Percentiles rank a stretch among this genome's conserved stretches.
Conservation (phyloP, 1,140 invertebrate species). For the Achatina immaculata region DNA sequence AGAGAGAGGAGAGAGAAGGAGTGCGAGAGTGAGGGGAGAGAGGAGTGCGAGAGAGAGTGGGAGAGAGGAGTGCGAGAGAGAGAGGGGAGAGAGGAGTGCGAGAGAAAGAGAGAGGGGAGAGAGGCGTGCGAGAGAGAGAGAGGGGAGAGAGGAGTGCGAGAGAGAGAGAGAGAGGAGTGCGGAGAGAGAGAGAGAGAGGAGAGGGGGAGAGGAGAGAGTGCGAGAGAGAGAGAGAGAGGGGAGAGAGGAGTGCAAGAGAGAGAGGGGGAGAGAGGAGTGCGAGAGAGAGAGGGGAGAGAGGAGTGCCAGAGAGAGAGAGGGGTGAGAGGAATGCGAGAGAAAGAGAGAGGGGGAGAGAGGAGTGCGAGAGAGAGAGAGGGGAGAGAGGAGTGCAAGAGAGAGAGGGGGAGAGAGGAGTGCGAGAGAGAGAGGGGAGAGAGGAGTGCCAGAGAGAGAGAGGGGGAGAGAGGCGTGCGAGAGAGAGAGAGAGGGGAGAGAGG, state of each 20-base stretch:
- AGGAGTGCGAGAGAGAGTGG: background rate
- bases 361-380: too few relatives aligned
- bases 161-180: background rate
- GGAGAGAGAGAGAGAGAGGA: background rate
- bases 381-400: too few relatives aligned
- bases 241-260: background rate
- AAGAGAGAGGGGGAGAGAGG: too few relatives aligned
- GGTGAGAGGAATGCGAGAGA: too few relatives aligned
- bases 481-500: too few relatives aligned
- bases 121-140: background rate
- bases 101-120: background rate
- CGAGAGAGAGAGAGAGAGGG: background rate
- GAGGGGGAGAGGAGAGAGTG: background rate
- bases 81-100: background rate
- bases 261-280: background rate
- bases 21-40: background rate
- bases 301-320: too few relatives aligned
- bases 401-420: too few relatives aligned
- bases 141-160: background rate
- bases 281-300: background rate
- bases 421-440: too few relatives aligned
- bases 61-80: background rate
- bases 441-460: too few relatives aligned
- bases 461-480: too few relatives aligned
- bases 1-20: background rate